A percentile compares a stretch with the other conserved stretches of the same genome.
These are phyloP conservation scores for Mycetomoellerius zeteki DNA, from an alignment of 1,140 invertebrate genomes.

Conservation along the genomic window DNA sequence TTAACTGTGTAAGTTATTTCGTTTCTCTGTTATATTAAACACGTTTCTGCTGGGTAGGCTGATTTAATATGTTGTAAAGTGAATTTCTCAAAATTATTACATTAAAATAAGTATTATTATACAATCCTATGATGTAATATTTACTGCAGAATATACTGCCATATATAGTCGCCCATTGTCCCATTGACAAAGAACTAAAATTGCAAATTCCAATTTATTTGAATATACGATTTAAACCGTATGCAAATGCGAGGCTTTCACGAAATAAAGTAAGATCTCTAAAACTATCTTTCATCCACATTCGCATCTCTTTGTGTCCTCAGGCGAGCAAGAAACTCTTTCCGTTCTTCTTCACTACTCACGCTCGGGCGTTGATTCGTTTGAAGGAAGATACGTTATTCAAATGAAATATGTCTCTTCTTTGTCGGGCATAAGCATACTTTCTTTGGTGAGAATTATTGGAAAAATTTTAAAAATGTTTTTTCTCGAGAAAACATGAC, in stretches of 20 bases:
- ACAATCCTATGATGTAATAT: background rate
- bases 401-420: constrained; percentile 45
- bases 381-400: constrained; percentile 55
- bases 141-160: background rate
- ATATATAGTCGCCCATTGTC: no score
- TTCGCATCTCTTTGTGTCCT: constrained; percentile 35
- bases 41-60: background rate
- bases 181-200: background rate
- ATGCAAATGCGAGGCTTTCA: background rate
- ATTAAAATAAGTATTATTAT: background rate
- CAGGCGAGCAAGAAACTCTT: constrained; percentile 30
- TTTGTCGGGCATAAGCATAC: background rate
- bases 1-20: background rate
- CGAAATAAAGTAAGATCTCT: constrained; percentile 40
- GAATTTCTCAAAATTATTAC: background rate
- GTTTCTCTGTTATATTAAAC: background rate
- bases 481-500: background rate
- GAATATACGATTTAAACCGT: background rate
- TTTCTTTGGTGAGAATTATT: constrained; percentile 21
- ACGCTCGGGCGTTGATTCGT: constrained; percentile 42
- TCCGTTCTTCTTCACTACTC: constrained; percentile 10
- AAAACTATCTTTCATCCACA: constrained; percentile 27
- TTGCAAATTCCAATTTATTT: constrained; percentile 44
- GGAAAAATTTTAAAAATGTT: constrained; percentile 36
- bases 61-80: background rate